A percentile compares a stretch with the other conserved stretches of the same genome.
These are phyloP conservation scores for Chaetogeoica ovagalla DNA, from an alignment of 2,888 invertebrate species.

Conservation along the genomic window DNA sequence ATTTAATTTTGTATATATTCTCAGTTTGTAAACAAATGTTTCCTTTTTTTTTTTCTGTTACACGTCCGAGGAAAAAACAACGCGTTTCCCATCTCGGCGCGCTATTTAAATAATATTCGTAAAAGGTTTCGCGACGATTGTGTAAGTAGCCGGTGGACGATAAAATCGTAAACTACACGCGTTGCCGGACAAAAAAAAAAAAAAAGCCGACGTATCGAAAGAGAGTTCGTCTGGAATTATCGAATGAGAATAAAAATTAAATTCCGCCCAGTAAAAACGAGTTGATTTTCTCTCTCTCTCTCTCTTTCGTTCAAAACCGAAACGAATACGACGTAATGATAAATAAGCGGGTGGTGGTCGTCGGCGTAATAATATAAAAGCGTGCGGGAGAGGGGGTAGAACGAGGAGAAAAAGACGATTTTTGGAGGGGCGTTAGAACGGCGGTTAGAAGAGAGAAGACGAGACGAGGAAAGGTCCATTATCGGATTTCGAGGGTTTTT, in stretches of 20 bases:
- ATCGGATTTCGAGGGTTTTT: slow-evolving; percentile 50
- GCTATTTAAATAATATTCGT: background rate
- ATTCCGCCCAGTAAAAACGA: too few relatives aligned
- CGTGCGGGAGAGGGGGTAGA: too few relatives aligned
- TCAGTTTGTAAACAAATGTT: background rate
- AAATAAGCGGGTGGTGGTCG: background rate
- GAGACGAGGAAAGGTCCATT: slow-evolving; percentile 47
- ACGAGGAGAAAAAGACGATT: too few relatives aligned
- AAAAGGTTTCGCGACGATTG: slow-evolving; percentile 9
- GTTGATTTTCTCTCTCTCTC: too few relatives aligned
- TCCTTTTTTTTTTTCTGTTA: background rate
- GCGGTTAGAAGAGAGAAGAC: slow-evolving; percentile 25
- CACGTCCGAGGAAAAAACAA: background rate
- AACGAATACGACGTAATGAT: too few relatives aligned
- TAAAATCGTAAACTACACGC: slow-evolving; percentile 16
- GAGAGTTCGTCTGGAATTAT: background rate
- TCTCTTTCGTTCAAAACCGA: background rate
- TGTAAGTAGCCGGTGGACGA: background rate
- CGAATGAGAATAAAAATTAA: too few relatives aligned
- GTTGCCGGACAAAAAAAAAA: too few relatives aligned
- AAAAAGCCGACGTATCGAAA: too few relatives aligned
- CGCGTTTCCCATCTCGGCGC: too few relatives aligned
- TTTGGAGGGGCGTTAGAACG: slow-evolving; percentile 5
- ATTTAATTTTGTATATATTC: background rate
- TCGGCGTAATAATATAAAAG: too few relatives aligned